Conservation (phyloP, 1,140 invertebrate species). For the Zaprionus ghesquierei region DNA sequence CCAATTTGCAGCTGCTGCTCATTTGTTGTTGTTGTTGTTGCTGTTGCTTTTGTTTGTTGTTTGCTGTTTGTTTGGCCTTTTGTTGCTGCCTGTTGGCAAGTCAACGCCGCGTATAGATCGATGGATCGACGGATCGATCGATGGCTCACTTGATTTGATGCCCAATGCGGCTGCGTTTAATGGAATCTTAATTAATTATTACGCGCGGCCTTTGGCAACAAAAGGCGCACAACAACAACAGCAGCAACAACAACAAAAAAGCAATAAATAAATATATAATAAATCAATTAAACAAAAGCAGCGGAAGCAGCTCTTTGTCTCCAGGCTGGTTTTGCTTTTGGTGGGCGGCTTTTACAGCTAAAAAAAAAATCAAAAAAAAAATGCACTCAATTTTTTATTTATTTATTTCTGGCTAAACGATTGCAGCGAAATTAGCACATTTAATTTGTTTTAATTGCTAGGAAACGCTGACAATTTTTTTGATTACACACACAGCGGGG, state of each 20-base stretch:
- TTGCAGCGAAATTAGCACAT: slow-evolving; percentile 34
- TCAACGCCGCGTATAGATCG: slow-evolving; percentile 61
- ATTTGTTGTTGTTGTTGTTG: slow-evolving; percentile 12
- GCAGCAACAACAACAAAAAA: not conserved
- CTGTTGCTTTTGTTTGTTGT: slow-evolving; percentile 36
- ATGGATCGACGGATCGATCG: slow-evolving; percentile 42
- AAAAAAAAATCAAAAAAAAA: not conserved
- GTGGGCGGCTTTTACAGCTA: not conserved
- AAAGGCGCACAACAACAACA: slow-evolving; percentile 14
- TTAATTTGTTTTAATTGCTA: slow-evolving; percentile 44
- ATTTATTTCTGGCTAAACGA: not conserved
- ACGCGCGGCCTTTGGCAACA: slow-evolving; percentile 48
- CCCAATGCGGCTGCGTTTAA: slow-evolving; percentile 51
- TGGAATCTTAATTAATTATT: slow-evolving; percentile 77
- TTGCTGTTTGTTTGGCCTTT: slow-evolving; percentile 18
- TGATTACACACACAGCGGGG: not conserved
- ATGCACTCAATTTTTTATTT: not conserved
- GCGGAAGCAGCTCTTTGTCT: slow-evolving; percentile 12
- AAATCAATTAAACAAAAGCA: slow-evolving; percentile 9
- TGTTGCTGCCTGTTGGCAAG: slow-evolving; percentile 58
- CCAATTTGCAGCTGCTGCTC: slow-evolving; percentile 47
- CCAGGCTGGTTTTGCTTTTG: not conserved
- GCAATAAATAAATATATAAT: not conserved
- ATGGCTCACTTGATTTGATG: slow-evolving; percentile 34
- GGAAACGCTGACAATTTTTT: not conserved